Conservation (phyloP, 2,113 vertebrate genomes). For the Ardeotis arabs region DNA sequence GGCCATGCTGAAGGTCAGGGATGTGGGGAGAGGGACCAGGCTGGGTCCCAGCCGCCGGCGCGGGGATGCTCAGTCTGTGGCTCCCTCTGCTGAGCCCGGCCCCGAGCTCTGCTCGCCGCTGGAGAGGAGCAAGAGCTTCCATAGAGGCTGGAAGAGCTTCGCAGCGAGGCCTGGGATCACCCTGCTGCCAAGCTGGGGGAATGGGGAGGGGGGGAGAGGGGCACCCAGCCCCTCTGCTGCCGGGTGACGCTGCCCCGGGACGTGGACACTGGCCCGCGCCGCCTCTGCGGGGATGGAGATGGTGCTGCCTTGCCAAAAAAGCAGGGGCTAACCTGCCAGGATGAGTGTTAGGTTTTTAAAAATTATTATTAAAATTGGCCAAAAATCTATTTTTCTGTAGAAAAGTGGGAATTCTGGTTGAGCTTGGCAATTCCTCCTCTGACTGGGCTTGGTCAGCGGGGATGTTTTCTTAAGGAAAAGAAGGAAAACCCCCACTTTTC, state of each 20-base stretch:
- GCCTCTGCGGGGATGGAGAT: neutral
- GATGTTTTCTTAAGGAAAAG: neutral
- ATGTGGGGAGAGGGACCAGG: neutral
- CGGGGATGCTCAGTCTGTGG: neutral
- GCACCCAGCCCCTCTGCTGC: neutral
- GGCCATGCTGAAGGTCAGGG: neutral
- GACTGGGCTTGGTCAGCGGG: neutral
- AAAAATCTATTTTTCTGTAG: neutral
- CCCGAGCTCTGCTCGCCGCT: neutral
- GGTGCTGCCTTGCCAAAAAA: neutral
- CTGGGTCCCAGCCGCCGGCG: neutral
- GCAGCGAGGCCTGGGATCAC: no score
- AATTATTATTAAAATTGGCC: neutral
- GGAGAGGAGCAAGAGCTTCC: neutral
- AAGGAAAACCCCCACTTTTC: no score
- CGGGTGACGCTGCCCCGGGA: neutral
- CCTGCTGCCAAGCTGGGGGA: no score
- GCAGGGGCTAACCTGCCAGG: neutral
- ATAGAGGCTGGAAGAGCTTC: fast-evolving
- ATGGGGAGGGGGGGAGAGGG: neutral
- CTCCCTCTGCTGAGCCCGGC: constrained; percentile 53
- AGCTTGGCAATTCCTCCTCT: neutral
- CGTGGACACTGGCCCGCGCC: neutral
- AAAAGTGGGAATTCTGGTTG: neutral
- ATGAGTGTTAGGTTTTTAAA: neutral